Evolutionary conservation across 92 coral and sea anemone genomes (phyloP).

Genomic region (Siderastrea radians): DNA sequence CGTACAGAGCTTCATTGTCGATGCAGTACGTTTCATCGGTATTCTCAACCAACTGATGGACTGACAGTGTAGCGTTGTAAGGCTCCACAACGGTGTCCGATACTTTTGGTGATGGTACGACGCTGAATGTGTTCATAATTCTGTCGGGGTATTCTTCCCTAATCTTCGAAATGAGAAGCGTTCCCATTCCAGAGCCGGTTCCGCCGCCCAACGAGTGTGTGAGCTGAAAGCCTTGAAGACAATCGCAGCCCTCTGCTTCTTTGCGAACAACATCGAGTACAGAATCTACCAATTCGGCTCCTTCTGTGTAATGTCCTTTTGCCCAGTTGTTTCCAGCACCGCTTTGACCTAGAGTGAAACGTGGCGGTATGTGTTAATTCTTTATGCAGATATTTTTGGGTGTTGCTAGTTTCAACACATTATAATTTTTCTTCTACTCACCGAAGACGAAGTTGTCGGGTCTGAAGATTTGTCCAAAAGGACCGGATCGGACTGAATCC

Average conservation of each 20-base stretch:
- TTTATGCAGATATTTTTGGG: constrained; percentile 3
- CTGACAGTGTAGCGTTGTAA: constrained; percentile 98
- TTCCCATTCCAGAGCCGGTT: constrained; percentile 99
- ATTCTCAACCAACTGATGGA: constrained; percentile 99
- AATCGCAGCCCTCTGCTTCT: constrained; percentile 98
- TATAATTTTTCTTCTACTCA: constrained; percentile 63
- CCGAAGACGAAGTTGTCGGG: constrained; percentile 99
- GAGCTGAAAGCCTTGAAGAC: constrained; percentile 99
- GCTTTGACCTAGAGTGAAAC: constrained; percentile 85
- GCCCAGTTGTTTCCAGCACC: constrained; percentile 99
- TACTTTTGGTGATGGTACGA: constrained; percentile 99
- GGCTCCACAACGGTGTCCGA: constrained; percentile 99
- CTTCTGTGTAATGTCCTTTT: constrained; percentile 99
- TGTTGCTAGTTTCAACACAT: constrained; percentile 19
- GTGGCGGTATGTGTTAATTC: constrained; percentile 20
- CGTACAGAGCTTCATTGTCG: constrained; percentile 99
- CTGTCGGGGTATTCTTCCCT: constrained; percentile 99
- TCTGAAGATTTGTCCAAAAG: constrained; percentile 97
- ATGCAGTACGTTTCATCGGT: constrained; percentile 99
- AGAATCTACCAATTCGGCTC: constrained; percentile 97
- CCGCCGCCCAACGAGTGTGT: constrained; percentile 99
- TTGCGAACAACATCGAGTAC: constrained; percentile 98
- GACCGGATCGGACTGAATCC: constrained; percentile 99
- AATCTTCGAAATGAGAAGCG: constrained; percentile 97
- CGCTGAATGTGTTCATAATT: constrained; percentile 99